Percentiles rank a stretch among this genome's conserved stretches.
phyloP scores from a whole-genome alignment of 2,888 invertebrate genomes.

The Dione vanillae region DNA sequence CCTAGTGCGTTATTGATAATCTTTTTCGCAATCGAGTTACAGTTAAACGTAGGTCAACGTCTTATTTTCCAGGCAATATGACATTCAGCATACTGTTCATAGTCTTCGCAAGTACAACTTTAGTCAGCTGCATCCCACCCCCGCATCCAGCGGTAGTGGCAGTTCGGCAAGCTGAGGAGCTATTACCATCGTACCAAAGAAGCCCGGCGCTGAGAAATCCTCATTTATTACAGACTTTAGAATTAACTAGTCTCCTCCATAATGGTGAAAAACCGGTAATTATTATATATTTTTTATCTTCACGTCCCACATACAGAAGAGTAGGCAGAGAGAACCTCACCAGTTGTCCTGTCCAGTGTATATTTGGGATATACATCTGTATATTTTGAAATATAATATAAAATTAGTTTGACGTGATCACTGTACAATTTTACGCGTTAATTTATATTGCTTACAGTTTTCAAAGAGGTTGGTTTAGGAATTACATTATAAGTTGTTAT shows the following conservation, averaged over 20 bases:
- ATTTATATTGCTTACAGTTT: too few species aligned
- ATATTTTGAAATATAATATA: too few species aligned
- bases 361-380: too few species aligned
- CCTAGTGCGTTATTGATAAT: too few species aligned
- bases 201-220: slow-evolving; percentile 86
- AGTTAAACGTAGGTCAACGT: background rate
- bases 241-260: slow-evolving; percentile 84
- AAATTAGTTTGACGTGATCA: too few species aligned
- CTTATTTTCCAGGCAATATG: slow-evolving; percentile 39
- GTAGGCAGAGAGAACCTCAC: too few species aligned
- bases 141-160: slow-evolving; percentile 85
- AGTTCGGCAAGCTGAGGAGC: slow-evolving; percentile 82
- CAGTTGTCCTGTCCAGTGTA: too few species aligned
- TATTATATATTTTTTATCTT: background rate
- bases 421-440: too few species aligned
- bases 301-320: too few species aligned
- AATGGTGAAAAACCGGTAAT: slow-evolving; percentile 85
- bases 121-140: slow-evolving; percentile 64
- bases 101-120: slow-evolving; percentile 56
- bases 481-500: too few species aligned
- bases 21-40: background rate
- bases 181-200: slow-evolving; percentile 80
- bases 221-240: slow-evolving; percentile 79
- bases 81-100: slow-evolving; percentile 57
- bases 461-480: too few species aligned